Evolutionary conservation across 2,888 invertebrate genomes (phyloP).

Genomic region (Omphaloscelis lunosa): DNA sequence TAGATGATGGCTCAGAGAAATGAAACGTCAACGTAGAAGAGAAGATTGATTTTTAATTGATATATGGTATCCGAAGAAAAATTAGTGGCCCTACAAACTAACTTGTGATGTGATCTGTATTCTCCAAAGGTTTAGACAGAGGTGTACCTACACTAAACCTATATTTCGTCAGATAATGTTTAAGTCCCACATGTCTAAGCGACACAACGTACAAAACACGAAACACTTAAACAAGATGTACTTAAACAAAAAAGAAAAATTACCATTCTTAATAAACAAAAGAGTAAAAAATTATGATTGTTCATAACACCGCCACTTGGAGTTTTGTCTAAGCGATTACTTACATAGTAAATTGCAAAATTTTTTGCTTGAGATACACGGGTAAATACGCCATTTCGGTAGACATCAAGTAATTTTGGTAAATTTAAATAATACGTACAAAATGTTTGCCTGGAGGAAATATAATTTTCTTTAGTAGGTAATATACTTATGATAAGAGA

Average conservation of each 20-base stretch:
- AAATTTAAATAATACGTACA: conserved; percentile 42
- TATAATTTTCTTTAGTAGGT: conserved; percentile 16
- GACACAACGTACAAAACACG: neutral
- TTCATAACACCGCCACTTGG: conserved; percentile 38
- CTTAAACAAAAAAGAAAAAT: conserved; percentile 3
- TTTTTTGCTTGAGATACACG: conserved; percentile 52
- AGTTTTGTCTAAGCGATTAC: conserved; percentile 55
- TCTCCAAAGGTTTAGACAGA: too few relatives aligned
- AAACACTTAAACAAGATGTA: neutral
- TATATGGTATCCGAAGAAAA: neutral
- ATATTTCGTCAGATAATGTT: neutral
- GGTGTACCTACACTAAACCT: too few relatives aligned
- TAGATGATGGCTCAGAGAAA: too few relatives aligned
- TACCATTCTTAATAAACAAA: neutral
- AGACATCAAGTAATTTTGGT: conserved; percentile 33
- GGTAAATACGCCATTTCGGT: conserved; percentile 47
- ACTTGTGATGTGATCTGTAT: neutral
- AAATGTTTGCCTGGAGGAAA: conserved; percentile 18
- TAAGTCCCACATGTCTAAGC: neutral
- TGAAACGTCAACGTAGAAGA: neutral
- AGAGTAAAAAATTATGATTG: conserved; percentile 33
- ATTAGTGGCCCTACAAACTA: neutral
- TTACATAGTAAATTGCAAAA: conserved; percentile 49
- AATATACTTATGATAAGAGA: conserved; percentile 9
- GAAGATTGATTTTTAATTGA: neutral